Evolutionary conservation across 1,140 invertebrate genomes (phyloP).

Genomic region (Neodiprion fabricii): DNA sequence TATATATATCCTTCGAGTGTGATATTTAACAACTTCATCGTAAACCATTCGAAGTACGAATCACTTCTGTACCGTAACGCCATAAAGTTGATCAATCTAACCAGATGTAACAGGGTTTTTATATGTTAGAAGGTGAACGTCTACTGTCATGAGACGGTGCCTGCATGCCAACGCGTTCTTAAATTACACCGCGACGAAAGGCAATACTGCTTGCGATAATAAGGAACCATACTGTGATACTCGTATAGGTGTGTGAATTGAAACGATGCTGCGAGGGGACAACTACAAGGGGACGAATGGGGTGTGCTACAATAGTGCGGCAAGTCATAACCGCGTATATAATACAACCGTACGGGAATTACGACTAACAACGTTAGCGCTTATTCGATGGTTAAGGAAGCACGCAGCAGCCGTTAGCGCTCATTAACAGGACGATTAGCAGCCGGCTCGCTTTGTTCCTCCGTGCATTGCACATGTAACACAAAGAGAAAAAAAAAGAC

Average conservation of each 20-base stretch:
- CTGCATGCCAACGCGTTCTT: background rate
- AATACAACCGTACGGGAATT: background rate
- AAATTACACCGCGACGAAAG: background rate
- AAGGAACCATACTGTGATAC: background rate
- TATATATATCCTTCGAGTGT: too few species aligned
- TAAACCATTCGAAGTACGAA: too few species aligned
- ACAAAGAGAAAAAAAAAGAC: too few species aligned
- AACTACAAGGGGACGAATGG: background rate
- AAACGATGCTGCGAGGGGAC: background rate
- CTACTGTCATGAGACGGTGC: too few species aligned
- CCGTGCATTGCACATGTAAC: too few species aligned
- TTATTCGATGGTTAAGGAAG: constrained; percentile 2
- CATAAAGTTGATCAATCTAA: too few species aligned
- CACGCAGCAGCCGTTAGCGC: background rate
- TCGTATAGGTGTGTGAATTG: background rate
- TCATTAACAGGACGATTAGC: background rate
- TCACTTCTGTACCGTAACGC: too few species aligned
- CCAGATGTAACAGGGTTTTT: too few species aligned
- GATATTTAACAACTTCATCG: too few species aligned
- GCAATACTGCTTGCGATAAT: background rate
- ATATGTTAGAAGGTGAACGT: too few species aligned
- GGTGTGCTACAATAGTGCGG: background rate
- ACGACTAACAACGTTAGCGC: too few species aligned
- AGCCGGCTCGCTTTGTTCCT: background rate
- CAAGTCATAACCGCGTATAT: background rate